These are phyloP conservation scores for Podarcis siculus DNA, from an alignment of 2,797 vertebrate genomes.

Conservation along the genomic window DNA sequence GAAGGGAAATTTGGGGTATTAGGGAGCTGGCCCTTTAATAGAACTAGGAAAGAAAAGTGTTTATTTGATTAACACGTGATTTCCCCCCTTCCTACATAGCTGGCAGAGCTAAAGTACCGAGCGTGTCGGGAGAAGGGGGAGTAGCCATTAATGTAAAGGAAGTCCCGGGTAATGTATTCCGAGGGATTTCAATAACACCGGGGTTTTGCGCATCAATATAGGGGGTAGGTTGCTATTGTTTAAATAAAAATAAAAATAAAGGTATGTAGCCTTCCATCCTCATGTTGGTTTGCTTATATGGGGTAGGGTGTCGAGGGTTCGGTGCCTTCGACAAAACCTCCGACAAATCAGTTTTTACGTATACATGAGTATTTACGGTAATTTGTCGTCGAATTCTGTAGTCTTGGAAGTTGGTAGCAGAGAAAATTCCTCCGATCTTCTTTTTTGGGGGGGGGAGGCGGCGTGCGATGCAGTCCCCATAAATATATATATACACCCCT, in stretches of 20 bases:
- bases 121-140: neutral
- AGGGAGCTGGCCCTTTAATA: slow-evolving; percentile 41
- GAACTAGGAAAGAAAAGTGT: neutral
- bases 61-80: slow-evolving; percentile 29
- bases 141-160: neutral
- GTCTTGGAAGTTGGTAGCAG: slow-evolving; percentile 16
- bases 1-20: neutral
- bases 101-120: neutral
- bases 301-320: neutral
- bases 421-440: neutral
- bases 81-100: neutral
- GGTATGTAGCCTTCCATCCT: neutral
- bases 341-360: slow-evolving; percentile 26
- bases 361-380: slow-evolving; percentile 66
- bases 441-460: neutral
- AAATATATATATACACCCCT: neutral
- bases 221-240: neutral
- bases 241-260: neutral
- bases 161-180: neutral
- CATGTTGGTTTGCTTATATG: neutral
- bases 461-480: neutral
- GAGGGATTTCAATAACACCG: neutral
- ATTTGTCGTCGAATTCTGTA: slow-evolving; percentile 30
- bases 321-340: neutral
- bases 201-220: neutral